Conservation (phyloP, 2,888 invertebrate genomes). For the Pseudeuparius sepicola region DNA sequence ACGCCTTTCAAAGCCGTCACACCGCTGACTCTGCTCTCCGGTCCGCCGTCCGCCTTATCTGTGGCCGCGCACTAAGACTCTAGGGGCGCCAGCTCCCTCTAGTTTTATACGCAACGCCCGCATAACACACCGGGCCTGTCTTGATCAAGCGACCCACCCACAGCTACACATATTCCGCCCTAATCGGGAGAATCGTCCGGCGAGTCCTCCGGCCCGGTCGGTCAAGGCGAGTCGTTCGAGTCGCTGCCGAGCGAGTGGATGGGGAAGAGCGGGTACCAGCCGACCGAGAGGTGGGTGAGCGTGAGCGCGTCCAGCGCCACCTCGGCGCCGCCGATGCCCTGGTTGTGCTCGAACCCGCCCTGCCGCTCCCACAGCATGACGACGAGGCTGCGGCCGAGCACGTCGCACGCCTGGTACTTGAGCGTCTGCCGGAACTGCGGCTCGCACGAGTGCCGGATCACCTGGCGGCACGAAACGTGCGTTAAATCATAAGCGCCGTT, state of each 20-base stretch:
- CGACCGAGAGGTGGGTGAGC: slow-evolving; percentile 68
- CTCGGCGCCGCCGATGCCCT: slow-evolving; percentile 55
- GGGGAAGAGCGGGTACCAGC: slow-evolving; percentile 89
- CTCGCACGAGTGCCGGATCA: slow-evolving; percentile 65
- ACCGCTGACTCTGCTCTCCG: too few relatives aligned
- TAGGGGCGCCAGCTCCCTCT: too few relatives aligned
- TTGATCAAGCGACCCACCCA: too few relatives aligned
- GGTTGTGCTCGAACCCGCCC: slow-evolving; percentile 78
- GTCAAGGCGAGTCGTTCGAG: slow-evolving; percentile 43
- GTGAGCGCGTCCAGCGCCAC: slow-evolving; percentile 74
- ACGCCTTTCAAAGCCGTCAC: too few relatives aligned
- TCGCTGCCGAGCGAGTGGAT: slow-evolving; percentile 70
- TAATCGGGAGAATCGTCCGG: slow-evolving; percentile 23
- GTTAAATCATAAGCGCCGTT: too few relatives aligned
- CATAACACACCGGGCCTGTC: too few relatives aligned
- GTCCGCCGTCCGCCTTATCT: too few relatives aligned
- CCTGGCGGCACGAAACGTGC: too few relatives aligned
- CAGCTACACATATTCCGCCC: too few relatives aligned
- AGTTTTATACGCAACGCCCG: too few relatives aligned
- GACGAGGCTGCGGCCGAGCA: slow-evolving; percentile 64
- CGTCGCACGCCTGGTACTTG: slow-evolving; percentile 72
- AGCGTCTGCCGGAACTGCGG: slow-evolving; percentile 83
- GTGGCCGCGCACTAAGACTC: too few relatives aligned
- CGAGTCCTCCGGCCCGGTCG: too few relatives aligned
- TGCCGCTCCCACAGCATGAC: slow-evolving; percentile 91